phyloP scores from a whole-genome alignment of 2,888 invertebrate species.

The Ryuthela nishihirai region DNA sequence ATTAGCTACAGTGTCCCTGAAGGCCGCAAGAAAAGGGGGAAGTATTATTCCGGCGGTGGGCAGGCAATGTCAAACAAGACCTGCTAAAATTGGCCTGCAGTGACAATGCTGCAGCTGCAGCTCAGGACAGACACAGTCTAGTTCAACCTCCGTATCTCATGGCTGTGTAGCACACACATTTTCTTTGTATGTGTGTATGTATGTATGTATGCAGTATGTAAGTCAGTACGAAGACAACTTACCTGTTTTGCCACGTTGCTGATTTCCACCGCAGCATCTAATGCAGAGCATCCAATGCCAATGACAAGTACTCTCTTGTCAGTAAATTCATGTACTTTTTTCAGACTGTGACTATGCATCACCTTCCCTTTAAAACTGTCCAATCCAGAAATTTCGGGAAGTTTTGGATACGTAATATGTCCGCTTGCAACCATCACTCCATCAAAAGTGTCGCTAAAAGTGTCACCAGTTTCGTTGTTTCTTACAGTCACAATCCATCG shows the following conservation, averaged over 20 bases:
- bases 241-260: slow-evolving; percentile 46
- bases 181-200: no score
- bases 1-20: no score
- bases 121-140: no score
- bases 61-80: no score
- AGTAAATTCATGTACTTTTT: slow-evolving; percentile 33
- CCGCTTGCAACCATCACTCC: slow-evolving; percentile 54
- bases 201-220: no score
- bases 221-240: no score
- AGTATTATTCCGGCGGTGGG: no score
- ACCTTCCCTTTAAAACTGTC: slow-evolving; percentile 45
- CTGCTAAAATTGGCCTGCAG: no score
- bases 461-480: slow-evolving; percentile 7
- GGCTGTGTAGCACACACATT: no score
- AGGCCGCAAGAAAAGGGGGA: no score
- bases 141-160: no score
- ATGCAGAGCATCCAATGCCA: slow-evolving; percentile 55
- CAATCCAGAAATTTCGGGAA: slow-evolving; percentile 50
- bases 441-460: slow-evolving; percentile 43
- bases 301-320: slow-evolving; percentile 52
- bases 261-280: slow-evolving; percentile 51
- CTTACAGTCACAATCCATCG: slow-evolving; percentile 36
- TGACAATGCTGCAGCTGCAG: no score
- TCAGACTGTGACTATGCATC: slow-evolving; percentile 43
- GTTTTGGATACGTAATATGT: slow-evolving; percentile 52